phyloP scores from a whole-genome alignment of 37 sponge, comb jelly and placozoan species.

The Mnemiopsis leidyi region DNA sequence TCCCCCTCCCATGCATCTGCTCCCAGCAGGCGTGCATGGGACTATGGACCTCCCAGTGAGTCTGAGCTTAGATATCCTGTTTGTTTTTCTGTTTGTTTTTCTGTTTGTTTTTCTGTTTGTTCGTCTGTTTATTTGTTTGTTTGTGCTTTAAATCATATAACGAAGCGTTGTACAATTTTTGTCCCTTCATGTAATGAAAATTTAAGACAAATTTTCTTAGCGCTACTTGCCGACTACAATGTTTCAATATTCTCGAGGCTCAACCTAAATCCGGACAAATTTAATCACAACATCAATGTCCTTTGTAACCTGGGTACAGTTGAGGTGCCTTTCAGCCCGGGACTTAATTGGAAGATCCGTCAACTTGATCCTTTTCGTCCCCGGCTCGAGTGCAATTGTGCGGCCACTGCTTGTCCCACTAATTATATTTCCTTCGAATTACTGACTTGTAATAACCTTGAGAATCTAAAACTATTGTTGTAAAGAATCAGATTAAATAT shows the following conservation, averaged over 20 bases:
- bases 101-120: neutral
- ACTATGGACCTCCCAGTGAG: slow-evolving; percentile 36
- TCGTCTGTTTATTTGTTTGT: neutral
- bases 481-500: too few species aligned
- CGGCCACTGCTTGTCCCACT: neutral
- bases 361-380: neutral
- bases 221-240: too few species aligned
- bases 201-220: too few species aligned
- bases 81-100: neutral
- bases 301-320: too few species aligned
- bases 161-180: too few species aligned
- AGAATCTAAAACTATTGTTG: too few species aligned
- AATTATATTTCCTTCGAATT: neutral
- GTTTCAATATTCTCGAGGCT: too few species aligned
- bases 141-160: too few species aligned
- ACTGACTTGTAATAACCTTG: neutral
- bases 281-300: too few species aligned
- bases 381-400: neutral
- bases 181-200: too few species aligned
- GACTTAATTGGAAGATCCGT: neutral
- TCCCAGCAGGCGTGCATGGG: neutral
- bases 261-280: too few species aligned
- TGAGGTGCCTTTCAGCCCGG: neutral
- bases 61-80: neutral
- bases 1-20: neutral